phyloP scores from a whole-genome alignment of 2,888 invertebrate species.

The Leptinotarsa juncta region DNA sequence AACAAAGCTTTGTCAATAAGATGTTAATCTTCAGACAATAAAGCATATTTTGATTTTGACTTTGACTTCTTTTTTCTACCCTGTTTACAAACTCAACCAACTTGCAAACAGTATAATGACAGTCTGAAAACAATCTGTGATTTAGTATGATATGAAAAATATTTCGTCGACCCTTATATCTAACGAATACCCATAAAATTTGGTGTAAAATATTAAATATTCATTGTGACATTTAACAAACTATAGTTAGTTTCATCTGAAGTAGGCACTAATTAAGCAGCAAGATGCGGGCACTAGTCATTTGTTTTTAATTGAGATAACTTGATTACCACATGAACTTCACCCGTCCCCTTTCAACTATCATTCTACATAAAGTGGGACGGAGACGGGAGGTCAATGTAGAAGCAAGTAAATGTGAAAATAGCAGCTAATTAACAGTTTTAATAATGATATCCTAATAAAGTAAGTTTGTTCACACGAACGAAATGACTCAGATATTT shows the following conservation, averaged over 20 bases:
- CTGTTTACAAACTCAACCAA: conserved; percentile 55
- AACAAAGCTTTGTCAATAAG: too few relatives aligned
- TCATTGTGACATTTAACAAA: conserved; percentile 55
- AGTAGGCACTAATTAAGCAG: conserved; percentile 57
- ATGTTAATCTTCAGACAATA: too few relatives aligned
- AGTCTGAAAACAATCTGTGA: conserved; percentile 60
- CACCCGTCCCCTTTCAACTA: conserved; percentile 27
- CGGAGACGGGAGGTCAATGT: conserved; percentile 29
- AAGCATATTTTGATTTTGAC: too few relatives aligned
- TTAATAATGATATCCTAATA: conserved; percentile 65
- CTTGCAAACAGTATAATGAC: conserved; percentile 58
- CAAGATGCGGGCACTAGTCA: conserved; percentile 59
- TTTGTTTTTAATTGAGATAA: conserved; percentile 59
- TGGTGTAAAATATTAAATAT: conserved; percentile 53
- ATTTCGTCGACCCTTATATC: conserved; percentile 42
- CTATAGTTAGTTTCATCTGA: conserved; percentile 53
- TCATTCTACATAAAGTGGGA: conserved; percentile 22
- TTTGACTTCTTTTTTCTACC: too few relatives aligned
- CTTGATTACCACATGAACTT: conserved; percentile 47
- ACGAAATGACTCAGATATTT: conserved; percentile 56
- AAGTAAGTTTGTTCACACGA: conserved; percentile 64
- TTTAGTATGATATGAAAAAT: background rate
- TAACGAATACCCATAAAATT: conserved; percentile 39
- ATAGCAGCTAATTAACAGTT: conserved; percentile 58
- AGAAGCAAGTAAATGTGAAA: conserved; percentile 27